Evolutionary conservation across 2,797 vertebrate genomes (phyloP), one percentile per base, ranked within the genome.

Genomic region (Scyliorhinus canicula): DNA sequence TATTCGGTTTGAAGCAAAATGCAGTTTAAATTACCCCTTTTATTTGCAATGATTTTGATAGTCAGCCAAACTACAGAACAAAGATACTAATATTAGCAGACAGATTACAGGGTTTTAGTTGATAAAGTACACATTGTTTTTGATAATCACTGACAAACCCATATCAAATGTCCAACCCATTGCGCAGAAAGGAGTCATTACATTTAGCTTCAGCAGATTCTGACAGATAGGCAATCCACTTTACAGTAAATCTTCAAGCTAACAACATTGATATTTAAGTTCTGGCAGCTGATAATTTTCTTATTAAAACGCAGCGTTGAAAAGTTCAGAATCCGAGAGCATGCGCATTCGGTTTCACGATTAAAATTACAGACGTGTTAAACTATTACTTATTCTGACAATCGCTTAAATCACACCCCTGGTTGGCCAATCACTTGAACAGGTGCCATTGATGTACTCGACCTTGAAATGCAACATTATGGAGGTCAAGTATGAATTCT

Each of bases 91-190:
- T 63, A 91, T 65, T 91, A 91, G n/a, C 44, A 44, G 57, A 91
- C 57, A 91, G 35, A 91, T 91, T 91, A 44, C 88, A 91, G 57
- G 44, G 57, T 91, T 91, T 63, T 63, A 65, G 88, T 65, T 65
- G 88, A 44, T 91, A 91, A 63, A 63, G 57, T 28, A 65, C n/a
- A 65, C n/a, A 44, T 57, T 91, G 57, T 91, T 91, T 88, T 91
- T 91, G 88, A 91, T 91, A 91, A 91, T 65, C 86, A 91, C 88
- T 91, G 88, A 91, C 88, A 91, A 65, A 65, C n/a, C 57, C 40
- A n/a, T 60, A 91, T 91, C 88, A 91, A 91, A 91, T 91, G 88
- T 63, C 57, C 35, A 65, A 91, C 19, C 40, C n/a, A 57, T 88
- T 88, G 31, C 52, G 60, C 84, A 55, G 50, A 86, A 86, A 55